These are phyloP conservation scores for Rhinella marina DNA, from an alignment of 2,797 vertebrate genomes.

Conservation along the genomic window DNA sequence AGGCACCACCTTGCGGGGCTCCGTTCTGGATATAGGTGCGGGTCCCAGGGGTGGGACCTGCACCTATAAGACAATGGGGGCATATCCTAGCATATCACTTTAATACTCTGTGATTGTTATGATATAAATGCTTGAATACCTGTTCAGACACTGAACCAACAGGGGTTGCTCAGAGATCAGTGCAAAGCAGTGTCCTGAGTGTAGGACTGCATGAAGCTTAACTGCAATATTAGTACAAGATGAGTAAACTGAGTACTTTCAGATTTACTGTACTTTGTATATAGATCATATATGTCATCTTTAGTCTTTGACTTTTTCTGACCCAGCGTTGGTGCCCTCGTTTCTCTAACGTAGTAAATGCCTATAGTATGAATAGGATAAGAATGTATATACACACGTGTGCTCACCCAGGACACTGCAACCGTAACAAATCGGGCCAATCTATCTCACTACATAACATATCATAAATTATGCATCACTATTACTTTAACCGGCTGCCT, in stretches of 20 bases:
- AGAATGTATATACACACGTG: constrained; percentile 67
- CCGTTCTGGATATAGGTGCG: too few species aligned
- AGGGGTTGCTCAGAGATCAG: neutral
- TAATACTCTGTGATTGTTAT: too few species aligned
- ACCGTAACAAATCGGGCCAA: constrained; percentile 76
- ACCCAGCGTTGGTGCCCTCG: neutral
- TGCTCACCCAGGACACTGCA: constrained; percentile 73
- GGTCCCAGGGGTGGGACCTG: too few species aligned
- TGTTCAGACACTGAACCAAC: neutral
- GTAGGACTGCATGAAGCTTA: neutral
- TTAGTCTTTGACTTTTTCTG: neutral
- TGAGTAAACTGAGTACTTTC: neutral
- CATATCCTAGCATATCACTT: too few species aligned
- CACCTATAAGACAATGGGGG: too few species aligned
- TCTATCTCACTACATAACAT: constrained; percentile 77
- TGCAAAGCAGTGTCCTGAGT: neutral
- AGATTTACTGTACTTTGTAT: neutral
- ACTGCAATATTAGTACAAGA: neutral
- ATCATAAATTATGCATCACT: constrained; percentile 80
- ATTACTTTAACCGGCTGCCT: constrained; percentile 76
- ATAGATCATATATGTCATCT: neutral
- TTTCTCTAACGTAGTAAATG: neutral
- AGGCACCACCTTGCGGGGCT: too few species aligned
- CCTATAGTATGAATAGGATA: constrained; percentile 19
- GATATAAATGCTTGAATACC: neutral